These are phyloP conservation scores for Drosophila nigrodunni DNA, from an alignment of 1,140 invertebrate species.

Conservation along the genomic window DNA sequence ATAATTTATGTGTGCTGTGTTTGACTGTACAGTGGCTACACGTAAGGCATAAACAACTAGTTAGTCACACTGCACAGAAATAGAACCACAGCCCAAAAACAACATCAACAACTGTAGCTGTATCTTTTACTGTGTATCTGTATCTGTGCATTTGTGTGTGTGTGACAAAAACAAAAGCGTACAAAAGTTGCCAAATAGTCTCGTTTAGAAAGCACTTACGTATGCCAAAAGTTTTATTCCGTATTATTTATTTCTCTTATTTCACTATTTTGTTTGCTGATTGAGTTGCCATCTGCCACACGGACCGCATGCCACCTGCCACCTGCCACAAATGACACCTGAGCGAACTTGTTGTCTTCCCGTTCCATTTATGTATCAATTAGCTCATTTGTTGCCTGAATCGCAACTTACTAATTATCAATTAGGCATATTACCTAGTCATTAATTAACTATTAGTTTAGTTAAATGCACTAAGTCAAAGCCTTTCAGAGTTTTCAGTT, in stretches of 20 bases:
- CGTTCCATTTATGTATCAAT: constrained; percentile 32
- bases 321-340: constrained; percentile 13
- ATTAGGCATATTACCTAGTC: background rate
- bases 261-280: background rate
- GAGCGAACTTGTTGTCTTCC: constrained; percentile 15
- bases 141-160: constrained; percentile 15
- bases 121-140: background rate
- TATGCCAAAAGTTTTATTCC: constrained; percentile 21
- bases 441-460: constrained; percentile 7
- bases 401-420: background rate
- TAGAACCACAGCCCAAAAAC: constrained; percentile 26
- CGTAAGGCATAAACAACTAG: constrained; percentile 43
- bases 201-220: constrained; percentile 18
- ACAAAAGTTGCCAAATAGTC: constrained; percentile 35
- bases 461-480: no score
- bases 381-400: constrained; percentile 10
- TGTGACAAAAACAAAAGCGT: constrained; percentile 23
- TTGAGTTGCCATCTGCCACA: constrained; percentile 39
- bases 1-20: constrained; percentile 17
- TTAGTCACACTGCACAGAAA: constrained; percentile 42
- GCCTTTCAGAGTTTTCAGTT: no score
- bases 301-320: constrained; percentile 14
- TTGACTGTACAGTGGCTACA: constrained; percentile 16
- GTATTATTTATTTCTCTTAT: background rate
- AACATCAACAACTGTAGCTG: constrained; percentile 1